Evolutionary conservation across 1,140 invertebrate species (phyloP), one percentile per base, ranked within the genome.

Genomic region (Drosophila prosaltans): DNA sequence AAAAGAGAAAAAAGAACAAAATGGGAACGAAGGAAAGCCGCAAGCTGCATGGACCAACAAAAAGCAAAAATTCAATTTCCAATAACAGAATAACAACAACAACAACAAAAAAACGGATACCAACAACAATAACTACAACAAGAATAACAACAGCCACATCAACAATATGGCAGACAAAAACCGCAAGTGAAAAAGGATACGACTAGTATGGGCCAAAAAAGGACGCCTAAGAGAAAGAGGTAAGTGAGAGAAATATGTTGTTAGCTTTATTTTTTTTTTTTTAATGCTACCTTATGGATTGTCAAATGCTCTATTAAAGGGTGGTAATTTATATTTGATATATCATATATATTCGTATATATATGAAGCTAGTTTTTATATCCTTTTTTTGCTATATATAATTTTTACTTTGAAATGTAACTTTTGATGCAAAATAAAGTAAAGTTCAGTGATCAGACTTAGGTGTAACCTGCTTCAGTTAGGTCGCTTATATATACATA

Each of bases 41-140:
- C 74, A 78, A 77, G 74, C 74, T 78, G 74, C 74, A 78, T 28
- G 65, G 57, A 65, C 61, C 67, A 69, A 45, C 26, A 81, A 57
- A 81, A 66, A 77, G 21, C 65, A 65, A 72, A 78, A 85, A 73
- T 82, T 76, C 75, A 82, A 82, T 82, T 88, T 82, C 66, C 83
- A 85, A 88, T 88, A 74, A 78, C 74, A 73, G 48, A 81, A 66
- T 77, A 78, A 81, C 45, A 51, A 51, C 45, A 81, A 66, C 73
- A 78, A 81, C 45, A 51, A 51, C 21, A 51, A 51, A 51, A 51
- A 51, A 43, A 16, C 16, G 40, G 21, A 58, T 65, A 61, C 51
- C 45, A 24, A 30, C 43, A 57, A 57, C 40, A 69, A 39, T 39
- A 30, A 4, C 28, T 2, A 30, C 28, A 30, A 68, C 32, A 36